Evolutionary conservation across 2,797 vertebrate species (phyloP).

Genomic region (Pseudochaenichthys georgianus): DNA sequence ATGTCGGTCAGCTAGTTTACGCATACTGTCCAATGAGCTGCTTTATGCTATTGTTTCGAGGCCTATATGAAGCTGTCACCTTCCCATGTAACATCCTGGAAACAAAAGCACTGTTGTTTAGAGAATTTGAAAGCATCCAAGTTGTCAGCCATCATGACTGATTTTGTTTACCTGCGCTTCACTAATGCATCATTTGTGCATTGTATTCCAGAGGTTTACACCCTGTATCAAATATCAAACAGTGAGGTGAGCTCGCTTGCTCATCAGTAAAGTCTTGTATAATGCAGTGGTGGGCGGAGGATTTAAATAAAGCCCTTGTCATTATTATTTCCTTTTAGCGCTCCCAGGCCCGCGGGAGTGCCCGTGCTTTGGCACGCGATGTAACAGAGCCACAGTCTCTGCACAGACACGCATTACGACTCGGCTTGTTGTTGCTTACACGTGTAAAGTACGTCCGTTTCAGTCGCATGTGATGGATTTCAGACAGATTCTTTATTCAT

Average conservation of each 20-base stretch:
- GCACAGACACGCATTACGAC: constrained; percentile 30
- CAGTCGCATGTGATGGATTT: constrained; percentile 15
- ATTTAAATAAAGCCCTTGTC: constrained; percentile 55
- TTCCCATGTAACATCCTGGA: constrained; percentile 30
- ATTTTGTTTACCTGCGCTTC: constrained; percentile 23
- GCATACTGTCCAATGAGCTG: constrained; percentile 42
- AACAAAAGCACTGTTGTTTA: constrained; percentile 23
- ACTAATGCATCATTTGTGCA: constrained; percentile 22
- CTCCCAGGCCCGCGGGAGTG: constrained; percentile 43
- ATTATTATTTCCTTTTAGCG: constrained; percentile 52
- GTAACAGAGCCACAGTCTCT: constrained; percentile 41
- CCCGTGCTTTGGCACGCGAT: constrained; percentile 32
- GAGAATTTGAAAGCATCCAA: neutral
- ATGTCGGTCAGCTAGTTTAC: constrained; percentile 63
- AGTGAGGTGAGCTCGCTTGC: constrained; percentile 24
- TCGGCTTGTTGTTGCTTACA: constrained; percentile 35
- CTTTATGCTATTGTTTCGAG: constrained; percentile 43
- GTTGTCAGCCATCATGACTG: neutral
- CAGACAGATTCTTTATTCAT: constrained; percentile 37
- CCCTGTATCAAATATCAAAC: constrained; percentile 37
- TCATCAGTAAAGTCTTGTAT: constrained; percentile 42
- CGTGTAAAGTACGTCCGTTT: constrained; percentile 6
- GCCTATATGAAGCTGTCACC: constrained; percentile 14
- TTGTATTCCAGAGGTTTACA: constrained; percentile 25
- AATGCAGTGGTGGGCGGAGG: constrained; percentile 41